Evolutionary conservation across 2,888 invertebrate species (phyloP), one percentile per base, ranked within the genome.

Genomic region (Nesidiocoris tenuis): DNA sequence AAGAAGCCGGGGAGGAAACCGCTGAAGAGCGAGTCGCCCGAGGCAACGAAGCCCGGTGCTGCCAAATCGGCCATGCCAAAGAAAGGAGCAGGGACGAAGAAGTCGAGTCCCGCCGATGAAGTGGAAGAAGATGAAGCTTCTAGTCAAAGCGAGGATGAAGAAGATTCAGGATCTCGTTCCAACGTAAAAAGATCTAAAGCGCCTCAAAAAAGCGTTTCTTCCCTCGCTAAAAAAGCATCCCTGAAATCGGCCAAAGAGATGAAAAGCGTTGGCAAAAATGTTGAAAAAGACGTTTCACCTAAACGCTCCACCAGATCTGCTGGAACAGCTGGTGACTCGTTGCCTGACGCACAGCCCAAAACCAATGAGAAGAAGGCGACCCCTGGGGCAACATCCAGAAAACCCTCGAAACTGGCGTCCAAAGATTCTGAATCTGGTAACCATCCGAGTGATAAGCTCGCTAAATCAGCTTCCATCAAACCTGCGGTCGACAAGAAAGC

Each of bases 111-210:
- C 3, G 70, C 22, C 24, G 66, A 68, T 67, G 63, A 76, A 74
- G 7, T 17, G n/a, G 21, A 22, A 17, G 19, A 76, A 68, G 61
- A 64, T 56, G 22, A 74, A 72, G 17, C 54, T 22, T 67, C 64
- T 75, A 65, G 72, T 66, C 59, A 55, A 16, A 74, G 57, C 24
- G 74, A 74, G 19, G 66, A 74, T 12, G 66, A 65, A 39, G 74
- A 23, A n/a, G 61, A 17, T 22, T 23, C 54, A n/a, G 67, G 56
- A 1, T 21, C 66, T 9, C 23, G 56, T 12, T 59, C 59, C 5
- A 3, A 59, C 3, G 7, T 59, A n/a, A 59, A 59, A 59, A 39
- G 39, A 39, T 3, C n/a, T 3, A 59, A 59, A 59, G 59, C 59
- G 18, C 17, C n/a, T 17, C n/a, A n/a, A 19, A 59, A 59, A 59